Evolutionary conservation across 2,888 invertebrate species (phyloP), one percentile per base, ranked within the genome.

Genomic region (Tenodera sinensis): DNA sequence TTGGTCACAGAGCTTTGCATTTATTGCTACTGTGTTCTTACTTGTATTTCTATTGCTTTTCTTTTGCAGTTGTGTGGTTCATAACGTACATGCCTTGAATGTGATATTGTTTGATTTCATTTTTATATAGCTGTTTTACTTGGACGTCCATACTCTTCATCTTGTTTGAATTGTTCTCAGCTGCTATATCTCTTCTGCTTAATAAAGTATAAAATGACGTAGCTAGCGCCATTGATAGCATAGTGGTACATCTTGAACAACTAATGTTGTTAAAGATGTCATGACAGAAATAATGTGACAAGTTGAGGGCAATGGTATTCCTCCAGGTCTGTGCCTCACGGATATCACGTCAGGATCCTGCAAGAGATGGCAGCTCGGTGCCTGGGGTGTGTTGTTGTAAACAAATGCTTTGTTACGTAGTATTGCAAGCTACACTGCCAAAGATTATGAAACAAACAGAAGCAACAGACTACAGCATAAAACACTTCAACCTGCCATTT

Each of bases 121-220:
- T 89, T 91, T 85, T 82, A 83, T 89, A 85, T 83, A 86, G 81
- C 83, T 34, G 34, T 30, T 30, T n/a, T 88, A 27, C 30, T 83
- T 82, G 42, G 71, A 88, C 28, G 28, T 83, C 89, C 54, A 42
- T 30, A 30, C 30, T 28, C 30, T 2, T 42, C 47, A 28, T 85
- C 42, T 28, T 28, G 27, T n/a, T 28, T n/a, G 20, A 47, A 28
- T 25, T n/a, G 12, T 83, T 85, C n/a, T 85, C 85, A 85, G 34
- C 34, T 42, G 54, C 25, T 71, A 71, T 20, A 20, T 71, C 54
- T 71, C 25, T 25, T 6, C 1, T 71, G 54, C 54, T 71, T 42
- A 42, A 12, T 42, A 42, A 34, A 54, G 15, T 54, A 54, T 54
- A 54, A 71, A 71, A 71, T 71, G 15, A 71, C 54, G 20, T 71